Conservation (phyloP, 2,888 invertebrate species). For the Pseudococcus jackbeardsleyi region DNA sequence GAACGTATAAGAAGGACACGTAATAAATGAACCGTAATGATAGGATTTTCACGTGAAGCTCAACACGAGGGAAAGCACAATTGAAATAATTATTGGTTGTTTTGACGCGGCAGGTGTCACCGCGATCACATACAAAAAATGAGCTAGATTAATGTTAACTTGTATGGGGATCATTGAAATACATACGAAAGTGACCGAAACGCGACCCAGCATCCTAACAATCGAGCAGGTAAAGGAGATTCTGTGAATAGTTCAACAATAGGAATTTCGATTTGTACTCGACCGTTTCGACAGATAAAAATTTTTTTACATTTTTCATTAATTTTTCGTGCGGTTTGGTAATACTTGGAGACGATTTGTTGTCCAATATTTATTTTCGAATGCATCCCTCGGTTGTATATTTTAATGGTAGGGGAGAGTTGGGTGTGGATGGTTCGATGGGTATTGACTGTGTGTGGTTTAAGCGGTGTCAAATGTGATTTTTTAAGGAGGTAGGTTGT, state of each 20-base stretch:
- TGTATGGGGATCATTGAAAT: slow-evolving; percentile 25
- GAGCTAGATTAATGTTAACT: slow-evolving; percentile 34
- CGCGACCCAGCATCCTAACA: not conserved
- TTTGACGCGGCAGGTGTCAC: slow-evolving; percentile 55
- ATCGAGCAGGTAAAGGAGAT: not conserved
- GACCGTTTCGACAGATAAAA: slow-evolving; percentile 1
- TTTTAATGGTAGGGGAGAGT: not conserved
- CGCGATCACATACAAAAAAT: slow-evolving; percentile 39
- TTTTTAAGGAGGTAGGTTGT: too few relatives aligned
- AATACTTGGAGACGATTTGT: not conserved
- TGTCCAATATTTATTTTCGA: not conserved
- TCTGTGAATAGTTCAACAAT: not conserved
- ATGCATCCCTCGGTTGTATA: not conserved
- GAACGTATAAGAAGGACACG: not conserved
- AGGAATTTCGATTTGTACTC: not conserved
- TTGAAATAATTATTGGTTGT: slow-evolving; percentile 44
- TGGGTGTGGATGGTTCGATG: not conserved
- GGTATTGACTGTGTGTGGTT: too few relatives aligned
- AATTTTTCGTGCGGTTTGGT: not conserved
- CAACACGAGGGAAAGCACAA: slow-evolving; percentile 42
- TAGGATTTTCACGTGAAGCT: slow-evolving; percentile 48
- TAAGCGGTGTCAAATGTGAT: too few relatives aligned
- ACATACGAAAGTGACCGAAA: not conserved
- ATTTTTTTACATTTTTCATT: slow-evolving; percentile 33
- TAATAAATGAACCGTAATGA: slow-evolving; percentile 54